These are phyloP conservation scores for Orbicella faveolata DNA, from an alignment of 64 coral and sea anemone genomes.

Conservation along the genomic window DNA sequence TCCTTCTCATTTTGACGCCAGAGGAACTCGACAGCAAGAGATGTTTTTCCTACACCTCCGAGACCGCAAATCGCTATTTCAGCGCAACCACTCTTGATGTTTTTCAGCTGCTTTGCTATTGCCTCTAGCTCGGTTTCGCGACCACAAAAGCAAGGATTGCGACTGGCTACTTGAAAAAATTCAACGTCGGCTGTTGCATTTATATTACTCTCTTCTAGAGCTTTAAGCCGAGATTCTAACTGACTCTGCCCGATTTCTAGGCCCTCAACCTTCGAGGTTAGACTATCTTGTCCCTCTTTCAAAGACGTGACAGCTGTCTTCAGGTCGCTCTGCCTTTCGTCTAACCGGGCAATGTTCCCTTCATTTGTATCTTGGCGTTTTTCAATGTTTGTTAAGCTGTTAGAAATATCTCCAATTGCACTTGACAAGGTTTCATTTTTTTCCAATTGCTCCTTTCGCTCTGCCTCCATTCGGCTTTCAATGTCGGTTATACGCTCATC, in stretches of 20 bases:
- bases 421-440: slow-evolving; percentile 12
- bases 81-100: not conserved
- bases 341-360: not conserved
- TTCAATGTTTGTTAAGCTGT: not conserved
- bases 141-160: slow-evolving; percentile 64
- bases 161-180: slow-evolving; percentile 71
- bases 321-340: not conserved
- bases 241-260: slow-evolving; percentile 21
- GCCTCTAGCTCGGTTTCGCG: slow-evolving; percentile 43
- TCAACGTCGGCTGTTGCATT: not conserved
- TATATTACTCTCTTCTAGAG: slow-evolving; percentile 3
- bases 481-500: slow-evolving; percentile 14
- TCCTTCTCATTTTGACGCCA: slow-evolving; percentile 39
- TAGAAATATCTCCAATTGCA: slow-evolving; percentile 10
- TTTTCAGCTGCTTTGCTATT: slow-evolving; percentile 29
- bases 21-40: slow-evolving; percentile 69
- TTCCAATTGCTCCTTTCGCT: slow-evolving; percentile 1
- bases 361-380: not conserved
- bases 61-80: slow-evolving; percentile 62
- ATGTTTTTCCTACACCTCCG: slow-evolving; percentile 81
- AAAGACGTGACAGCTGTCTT: not conserved
- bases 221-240: slow-evolving; percentile 37
- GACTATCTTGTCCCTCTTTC: not conserved
- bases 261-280: slow-evolving; percentile 1
- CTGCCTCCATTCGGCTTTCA: slow-evolving; percentile 1